These are phyloP conservation scores for Enteromius radiatus DNA, from an alignment of 2,797 vertebrate species.

Conservation along the genomic window DNA sequence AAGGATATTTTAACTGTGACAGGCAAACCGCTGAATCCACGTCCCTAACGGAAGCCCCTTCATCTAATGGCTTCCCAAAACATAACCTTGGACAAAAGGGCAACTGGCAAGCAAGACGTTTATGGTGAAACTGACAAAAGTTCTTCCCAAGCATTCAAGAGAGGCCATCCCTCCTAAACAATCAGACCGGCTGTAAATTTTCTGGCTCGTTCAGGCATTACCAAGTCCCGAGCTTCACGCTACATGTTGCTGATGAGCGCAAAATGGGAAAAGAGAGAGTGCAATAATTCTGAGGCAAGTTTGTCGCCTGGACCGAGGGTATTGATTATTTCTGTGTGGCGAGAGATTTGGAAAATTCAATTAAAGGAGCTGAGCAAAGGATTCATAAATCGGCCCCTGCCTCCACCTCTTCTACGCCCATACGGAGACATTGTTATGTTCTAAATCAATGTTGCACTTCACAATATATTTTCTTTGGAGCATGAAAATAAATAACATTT, in stretches of 20 bases:
- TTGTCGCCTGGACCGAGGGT: constrained; percentile 88
- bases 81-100: neutral
- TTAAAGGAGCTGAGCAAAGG: constrained; percentile 99
- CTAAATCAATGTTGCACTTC: constrained; percentile 99
- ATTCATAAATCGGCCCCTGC: constrained; percentile 93
- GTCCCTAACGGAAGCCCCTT: constrained; percentile 30
- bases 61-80: constrained; percentile 19
- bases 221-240: constrained; percentile 85
- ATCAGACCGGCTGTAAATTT: constrained; percentile 87
- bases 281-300: constrained; percentile 99
- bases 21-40: constrained; percentile 52
- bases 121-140: constrained; percentile 72
- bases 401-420: constrained; percentile 80
- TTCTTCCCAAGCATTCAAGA: constrained; percentile 77
- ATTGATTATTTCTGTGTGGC: constrained; percentile 99
- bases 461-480: constrained; percentile 99
- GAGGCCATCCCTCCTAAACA: constrained; percentile 83
- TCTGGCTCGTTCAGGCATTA: constrained; percentile 82
- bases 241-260: constrained; percentile 98
- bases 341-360: constrained; percentile 99
- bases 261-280: constrained; percentile 95
- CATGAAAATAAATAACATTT: constrained; percentile 99
- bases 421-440: constrained; percentile 95
- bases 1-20: constrained; percentile 64
- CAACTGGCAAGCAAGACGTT: neutral